A percentile compares a stretch with the other conserved stretches of the same genome.
These are phyloP conservation scores for Cheilosia vernalis DNA, from an alignment of 2,888 invertebrate species.

Conservation along the genomic window DNA sequence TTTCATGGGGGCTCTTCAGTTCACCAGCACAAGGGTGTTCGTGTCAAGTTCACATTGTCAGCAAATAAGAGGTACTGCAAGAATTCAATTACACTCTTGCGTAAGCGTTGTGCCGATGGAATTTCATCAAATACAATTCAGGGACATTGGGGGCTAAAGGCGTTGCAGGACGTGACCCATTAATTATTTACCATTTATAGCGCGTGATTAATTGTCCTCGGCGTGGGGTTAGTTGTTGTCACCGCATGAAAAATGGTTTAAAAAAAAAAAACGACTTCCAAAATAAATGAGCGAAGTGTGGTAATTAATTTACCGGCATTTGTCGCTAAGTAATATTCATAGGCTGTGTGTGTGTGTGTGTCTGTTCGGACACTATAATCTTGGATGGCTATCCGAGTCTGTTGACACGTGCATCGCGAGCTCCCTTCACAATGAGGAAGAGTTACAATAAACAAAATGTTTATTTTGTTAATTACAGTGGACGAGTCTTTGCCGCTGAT, in stretches of 20 bases:
- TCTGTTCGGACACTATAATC: background rate
- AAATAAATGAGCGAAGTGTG: slow-evolving; percentile 6
- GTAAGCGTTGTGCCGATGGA: slow-evolving; percentile 20
- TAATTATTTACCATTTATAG: slow-evolving; percentile 49
- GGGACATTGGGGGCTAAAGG: slow-evolving; percentile 24
- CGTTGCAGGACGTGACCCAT: slow-evolving; percentile 14
- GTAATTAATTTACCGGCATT: slow-evolving; percentile 48
- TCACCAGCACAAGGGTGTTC: slow-evolving; percentile 14
- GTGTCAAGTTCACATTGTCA: slow-evolving; percentile 10
- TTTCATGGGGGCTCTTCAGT: slow-evolving; percentile 16
- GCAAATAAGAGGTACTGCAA: slow-evolving; percentile 34
- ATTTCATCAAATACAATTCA: slow-evolving; percentile 33
- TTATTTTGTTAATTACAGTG: slow-evolving; percentile 32
- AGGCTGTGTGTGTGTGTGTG: background rate
- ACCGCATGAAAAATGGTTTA: slow-evolving; percentile 53
- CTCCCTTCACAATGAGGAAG: slow-evolving; percentile 33
- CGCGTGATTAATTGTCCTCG: slow-evolving; percentile 57
- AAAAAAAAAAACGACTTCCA: background rate
- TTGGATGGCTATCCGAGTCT: slow-evolving; percentile 13
- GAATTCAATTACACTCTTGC: slow-evolving; percentile 50
- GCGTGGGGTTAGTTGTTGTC: slow-evolving; percentile 41
- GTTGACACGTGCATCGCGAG: slow-evolving; percentile 44
- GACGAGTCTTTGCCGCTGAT: slow-evolving; percentile 17
- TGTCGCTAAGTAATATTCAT: slow-evolving; percentile 11
- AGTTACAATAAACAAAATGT: slow-evolving; percentile 27